phyloP scores from a whole-genome alignment of 2,797 vertebrate genomes.

The Spinus pinus region DNA sequence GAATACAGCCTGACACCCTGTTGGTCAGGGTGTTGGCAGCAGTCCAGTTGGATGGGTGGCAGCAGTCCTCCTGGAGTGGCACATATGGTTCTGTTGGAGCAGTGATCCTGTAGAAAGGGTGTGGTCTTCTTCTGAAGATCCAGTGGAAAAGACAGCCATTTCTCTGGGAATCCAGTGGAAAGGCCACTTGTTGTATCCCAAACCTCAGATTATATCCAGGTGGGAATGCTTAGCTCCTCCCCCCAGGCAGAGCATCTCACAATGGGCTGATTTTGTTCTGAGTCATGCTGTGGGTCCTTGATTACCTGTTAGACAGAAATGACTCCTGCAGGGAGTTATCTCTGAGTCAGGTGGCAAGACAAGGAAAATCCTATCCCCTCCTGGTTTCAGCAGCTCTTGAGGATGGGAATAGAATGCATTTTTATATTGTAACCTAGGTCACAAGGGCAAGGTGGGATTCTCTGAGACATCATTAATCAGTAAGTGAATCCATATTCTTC shows the following conservation, averaged over 20 bases:
- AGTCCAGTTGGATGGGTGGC: no score
- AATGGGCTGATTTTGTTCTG: not conserved
- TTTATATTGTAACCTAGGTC: not conserved
- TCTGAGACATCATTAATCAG: not conserved
- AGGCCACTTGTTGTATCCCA: no score
- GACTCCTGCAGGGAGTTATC: not conserved
- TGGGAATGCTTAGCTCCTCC: no score
- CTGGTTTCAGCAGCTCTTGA: not conserved
- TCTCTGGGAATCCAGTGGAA: not conserved
- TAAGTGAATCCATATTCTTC: not conserved
- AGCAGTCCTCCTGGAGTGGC: not conserved
- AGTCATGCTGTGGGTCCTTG: not conserved
- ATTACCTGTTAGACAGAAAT: not conserved
- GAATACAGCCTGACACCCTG: not conserved
- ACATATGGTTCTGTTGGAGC: not conserved
- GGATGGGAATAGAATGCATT: not conserved
- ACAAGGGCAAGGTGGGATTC: not conserved
- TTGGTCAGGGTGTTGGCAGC: not conserved
- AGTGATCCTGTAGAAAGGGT: not conserved
- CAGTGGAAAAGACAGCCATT: not conserved
- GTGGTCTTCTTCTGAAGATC: not conserved
- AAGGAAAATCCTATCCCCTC: not conserved
- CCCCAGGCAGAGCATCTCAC: no score
- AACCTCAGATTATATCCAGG: no score
- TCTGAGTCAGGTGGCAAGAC: not conserved